Conservation (phyloP, 2,797 vertebrate species). For the Echeneis naucrates region DNA sequence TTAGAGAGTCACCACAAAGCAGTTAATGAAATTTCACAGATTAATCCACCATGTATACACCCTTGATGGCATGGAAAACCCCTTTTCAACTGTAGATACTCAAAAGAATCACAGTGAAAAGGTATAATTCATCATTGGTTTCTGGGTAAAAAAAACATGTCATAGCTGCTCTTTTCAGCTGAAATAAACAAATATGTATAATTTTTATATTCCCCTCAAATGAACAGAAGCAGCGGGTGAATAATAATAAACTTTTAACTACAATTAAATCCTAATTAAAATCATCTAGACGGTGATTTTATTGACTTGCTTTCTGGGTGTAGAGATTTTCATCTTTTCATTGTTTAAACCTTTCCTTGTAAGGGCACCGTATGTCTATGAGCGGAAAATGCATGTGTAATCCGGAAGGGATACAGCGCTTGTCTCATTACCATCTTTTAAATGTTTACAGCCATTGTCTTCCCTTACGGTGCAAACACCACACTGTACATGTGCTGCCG, state of each 20-base stretch:
- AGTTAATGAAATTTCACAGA: slow-evolving; percentile 78
- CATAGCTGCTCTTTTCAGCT: slow-evolving; percentile 23
- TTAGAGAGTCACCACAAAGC: slow-evolving; percentile 54
- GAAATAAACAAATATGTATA: slow-evolving; percentile 37
- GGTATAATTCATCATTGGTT: not conserved
- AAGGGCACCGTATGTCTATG: slow-evolving; percentile 27
- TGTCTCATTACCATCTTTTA: slow-evolving; percentile 77
- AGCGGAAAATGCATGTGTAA: slow-evolving; percentile 65
- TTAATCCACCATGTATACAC: slow-evolving; percentile 77
- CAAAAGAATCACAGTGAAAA: slow-evolving; percentile 26
- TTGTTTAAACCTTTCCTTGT: slow-evolving; percentile 44
- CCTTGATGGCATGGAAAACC: slow-evolving; percentile 72
- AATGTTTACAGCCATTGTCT: slow-evolving; percentile 79
- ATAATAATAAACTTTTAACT: slow-evolving; percentile 40
- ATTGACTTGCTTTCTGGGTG: slow-evolving; percentile 48
- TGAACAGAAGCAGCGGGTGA: slow-evolving; percentile 25
- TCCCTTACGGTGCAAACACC: slow-evolving; percentile 68
- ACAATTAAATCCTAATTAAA: slow-evolving; percentile 43
- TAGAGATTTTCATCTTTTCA: slow-evolving; percentile 48
- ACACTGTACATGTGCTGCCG: slow-evolving; percentile 58
- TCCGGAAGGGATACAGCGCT: slow-evolving; percentile 66
- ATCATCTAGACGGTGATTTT: slow-evolving; percentile 43
- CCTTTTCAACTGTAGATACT: slow-evolving; percentile 80
- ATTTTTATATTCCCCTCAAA: slow-evolving; percentile 23
- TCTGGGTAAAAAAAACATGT: slow-evolving; percentile 26